A percentile compares a stretch with the other conserved stretches of the same genome.
Conservation (phyloP, 2,113 vertebrate genomes). For the Anseranas semipalmata region DNA sequence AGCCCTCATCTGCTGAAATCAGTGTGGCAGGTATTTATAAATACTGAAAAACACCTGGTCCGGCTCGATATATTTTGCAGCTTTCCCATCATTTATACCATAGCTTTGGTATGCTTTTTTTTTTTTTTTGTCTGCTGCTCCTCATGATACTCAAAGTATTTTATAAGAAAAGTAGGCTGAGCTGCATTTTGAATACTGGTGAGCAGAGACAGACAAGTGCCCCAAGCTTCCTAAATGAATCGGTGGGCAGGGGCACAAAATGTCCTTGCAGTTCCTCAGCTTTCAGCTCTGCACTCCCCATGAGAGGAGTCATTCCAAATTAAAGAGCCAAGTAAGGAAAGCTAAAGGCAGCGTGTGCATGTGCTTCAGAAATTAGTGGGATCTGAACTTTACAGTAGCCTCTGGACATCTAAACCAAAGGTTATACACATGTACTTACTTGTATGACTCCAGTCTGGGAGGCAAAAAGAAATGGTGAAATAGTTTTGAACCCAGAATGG, state of each 20-base stretch:
- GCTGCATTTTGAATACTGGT: background rate
- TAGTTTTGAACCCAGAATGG: background rate
- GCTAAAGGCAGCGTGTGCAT: background rate
- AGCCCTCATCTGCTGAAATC: background rate
- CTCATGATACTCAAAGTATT: background rate
- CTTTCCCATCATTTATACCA: background rate
- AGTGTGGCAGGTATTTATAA: background rate
- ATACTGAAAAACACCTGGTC: background rate
- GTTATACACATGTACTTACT: conserved; percentile 23
- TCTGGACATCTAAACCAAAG: background rate
- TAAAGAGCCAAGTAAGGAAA: background rate
- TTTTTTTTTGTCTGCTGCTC: background rate
- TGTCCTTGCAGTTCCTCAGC: background rate
- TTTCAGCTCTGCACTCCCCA: background rate
- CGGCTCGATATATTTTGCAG: background rate
- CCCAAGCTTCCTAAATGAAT: background rate
- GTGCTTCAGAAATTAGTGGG: background rate
- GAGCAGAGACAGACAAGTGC: background rate
- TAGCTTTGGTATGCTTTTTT: background rate
- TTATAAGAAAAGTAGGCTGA: background rate
- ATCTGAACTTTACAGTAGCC: conserved; percentile 17
- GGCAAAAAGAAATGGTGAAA: background rate
- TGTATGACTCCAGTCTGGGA: background rate
- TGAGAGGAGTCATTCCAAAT: background rate
- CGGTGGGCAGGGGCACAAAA: background rate